Percentiles rank a stretch among this genome's conserved stretches.
phyloP scores from a whole-genome alignment of 2,113 vertebrate species.

The Macquaria australasica region DNA sequence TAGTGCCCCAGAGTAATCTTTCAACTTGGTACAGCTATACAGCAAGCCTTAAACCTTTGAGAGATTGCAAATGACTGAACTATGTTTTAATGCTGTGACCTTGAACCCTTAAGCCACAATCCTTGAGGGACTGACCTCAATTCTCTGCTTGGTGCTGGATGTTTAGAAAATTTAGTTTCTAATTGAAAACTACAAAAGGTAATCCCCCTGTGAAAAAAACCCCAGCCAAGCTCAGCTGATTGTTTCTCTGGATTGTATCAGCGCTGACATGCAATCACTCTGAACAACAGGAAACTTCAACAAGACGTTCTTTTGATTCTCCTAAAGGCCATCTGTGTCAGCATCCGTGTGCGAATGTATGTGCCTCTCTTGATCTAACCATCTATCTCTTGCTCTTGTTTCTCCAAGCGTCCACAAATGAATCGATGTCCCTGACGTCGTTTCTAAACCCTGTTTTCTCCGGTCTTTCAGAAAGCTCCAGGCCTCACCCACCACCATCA shows the following conservation, averaged over 20 bases:
- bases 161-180: conserved; percentile 45
- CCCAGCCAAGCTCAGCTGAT: conserved; percentile 44
- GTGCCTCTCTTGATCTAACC: conserved; percentile 17
- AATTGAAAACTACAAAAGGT: conserved; percentile 63
- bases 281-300: conserved; percentile 32
- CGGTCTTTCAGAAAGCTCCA: conserved; percentile 34
- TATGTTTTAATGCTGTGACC: conserved; percentile 54
- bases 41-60: conserved; percentile 40
- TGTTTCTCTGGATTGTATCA: conserved; percentile 56
- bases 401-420: conserved; percentile 24
- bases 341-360: not conserved
- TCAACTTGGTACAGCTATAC: conserved; percentile 49
- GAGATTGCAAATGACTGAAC: conserved; percentile 55
- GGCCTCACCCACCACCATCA: conserved; percentile 41
- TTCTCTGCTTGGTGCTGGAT: conserved; percentile 25
- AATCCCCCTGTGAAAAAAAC: conserved; percentile 59
- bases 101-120: conserved; percentile 64
- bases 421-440: conserved; percentile 41
- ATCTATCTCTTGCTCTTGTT: conserved; percentile 33
- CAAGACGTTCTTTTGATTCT: conserved; percentile 32
- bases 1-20: conserved; percentile 54
- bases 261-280: conserved; percentile 46
- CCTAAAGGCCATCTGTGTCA: conserved; percentile 49
- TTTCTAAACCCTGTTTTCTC: conserved; percentile 30
- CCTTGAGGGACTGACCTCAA: conserved; percentile 55